Percentiles rank a stretch among this genome's conserved stretches.
phyloP scores from a whole-genome alignment of 2,888 invertebrate genomes.

The Pseudanteris insignis region DNA sequence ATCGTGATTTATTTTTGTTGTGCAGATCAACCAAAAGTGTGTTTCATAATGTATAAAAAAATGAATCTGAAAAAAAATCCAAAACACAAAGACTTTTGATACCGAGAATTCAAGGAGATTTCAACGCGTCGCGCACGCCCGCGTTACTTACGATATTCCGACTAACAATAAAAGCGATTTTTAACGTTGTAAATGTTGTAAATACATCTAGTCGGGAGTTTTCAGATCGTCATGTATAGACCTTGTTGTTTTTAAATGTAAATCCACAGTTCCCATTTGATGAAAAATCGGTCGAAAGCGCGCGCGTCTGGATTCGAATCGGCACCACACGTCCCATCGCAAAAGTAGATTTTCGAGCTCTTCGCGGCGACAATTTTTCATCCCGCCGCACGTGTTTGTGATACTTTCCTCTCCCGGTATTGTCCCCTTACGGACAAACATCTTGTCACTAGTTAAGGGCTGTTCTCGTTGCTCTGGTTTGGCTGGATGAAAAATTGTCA shows the following conservation, averaged over 20 bases:
- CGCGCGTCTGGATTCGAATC: slow-evolving; percentile 27
- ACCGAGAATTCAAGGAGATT: slow-evolving; percentile 20
- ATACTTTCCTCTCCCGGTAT: no score
- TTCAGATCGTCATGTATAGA: slow-evolving; percentile 40
- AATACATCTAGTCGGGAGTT: slow-evolving; percentile 30
- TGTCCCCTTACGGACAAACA: no score
- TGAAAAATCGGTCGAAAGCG: slow-evolving; percentile 20
- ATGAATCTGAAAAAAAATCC: not conserved
- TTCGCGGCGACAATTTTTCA: no score
- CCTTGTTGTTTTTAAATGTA: slow-evolving; percentile 35
- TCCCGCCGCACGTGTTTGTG: no score
- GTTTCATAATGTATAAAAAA: slow-evolving; percentile 18
- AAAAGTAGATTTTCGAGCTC: slow-evolving; percentile 38
- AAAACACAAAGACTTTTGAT: slow-evolving; percentile 31
- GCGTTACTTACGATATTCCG: slow-evolving; percentile 25
- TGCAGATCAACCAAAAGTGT: slow-evolving; percentile 17
- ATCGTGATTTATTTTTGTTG: slow-evolving; percentile 2
- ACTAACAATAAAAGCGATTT: slow-evolving; percentile 37
- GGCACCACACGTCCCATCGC: slow-evolving; percentile 33
- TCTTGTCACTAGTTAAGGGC: no score
- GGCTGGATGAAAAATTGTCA: slow-evolving; percentile 13
- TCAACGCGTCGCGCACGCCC: slow-evolving; percentile 14
- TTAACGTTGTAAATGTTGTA: slow-evolving; percentile 41
- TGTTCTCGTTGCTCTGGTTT: no score
- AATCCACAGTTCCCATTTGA: slow-evolving; percentile 26